Percentiles rank a stretch among this genome's conserved stretches.
These are phyloP conservation scores for Macrotus californicus DNA, from an alignment of 2,113 vertebrate species.

Conservation along the genomic window DNA sequence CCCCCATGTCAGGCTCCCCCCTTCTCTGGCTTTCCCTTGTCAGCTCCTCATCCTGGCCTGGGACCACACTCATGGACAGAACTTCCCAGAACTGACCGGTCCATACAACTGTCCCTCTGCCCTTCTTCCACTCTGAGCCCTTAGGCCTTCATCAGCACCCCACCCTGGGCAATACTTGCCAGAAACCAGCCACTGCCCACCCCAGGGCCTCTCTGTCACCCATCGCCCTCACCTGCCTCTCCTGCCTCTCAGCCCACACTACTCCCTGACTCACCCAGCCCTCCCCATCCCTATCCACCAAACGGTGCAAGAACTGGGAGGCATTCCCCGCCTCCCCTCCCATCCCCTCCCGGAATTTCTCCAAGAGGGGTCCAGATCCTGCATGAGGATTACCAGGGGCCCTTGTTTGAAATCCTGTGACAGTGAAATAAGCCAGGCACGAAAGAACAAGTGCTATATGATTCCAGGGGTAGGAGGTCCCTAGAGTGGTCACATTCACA, in stretches of 20 bases:
- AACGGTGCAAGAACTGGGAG: too few relatives aligned
- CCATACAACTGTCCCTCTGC: background rate
- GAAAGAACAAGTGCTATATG: background rate
- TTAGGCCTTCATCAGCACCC: background rate
- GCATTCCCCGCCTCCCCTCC: background rate
- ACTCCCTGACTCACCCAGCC: background rate
- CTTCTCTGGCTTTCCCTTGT: background rate
- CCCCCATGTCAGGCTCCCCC: background rate
- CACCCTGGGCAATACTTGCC: background rate
- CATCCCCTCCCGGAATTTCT: background rate
- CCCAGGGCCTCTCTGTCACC: background rate
- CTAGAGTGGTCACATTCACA: accelerated
- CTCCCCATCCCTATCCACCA: background rate
- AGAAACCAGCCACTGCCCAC: background rate
- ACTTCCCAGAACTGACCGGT: background rate
- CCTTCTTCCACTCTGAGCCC: background rate
- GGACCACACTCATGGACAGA: background rate
- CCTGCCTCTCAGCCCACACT: background rate
- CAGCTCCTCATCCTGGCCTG: background rate
- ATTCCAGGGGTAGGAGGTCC: background rate
- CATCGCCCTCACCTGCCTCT: accelerated
- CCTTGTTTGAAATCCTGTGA: constrained; percentile 21
- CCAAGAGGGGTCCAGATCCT: background rate
- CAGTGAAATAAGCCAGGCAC: constrained; percentile 37
- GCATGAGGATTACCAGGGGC: background rate